phyloP scores from a whole-genome alignment of 2,797 vertebrate species.

The Melanotaenia maccullochi region DNA sequence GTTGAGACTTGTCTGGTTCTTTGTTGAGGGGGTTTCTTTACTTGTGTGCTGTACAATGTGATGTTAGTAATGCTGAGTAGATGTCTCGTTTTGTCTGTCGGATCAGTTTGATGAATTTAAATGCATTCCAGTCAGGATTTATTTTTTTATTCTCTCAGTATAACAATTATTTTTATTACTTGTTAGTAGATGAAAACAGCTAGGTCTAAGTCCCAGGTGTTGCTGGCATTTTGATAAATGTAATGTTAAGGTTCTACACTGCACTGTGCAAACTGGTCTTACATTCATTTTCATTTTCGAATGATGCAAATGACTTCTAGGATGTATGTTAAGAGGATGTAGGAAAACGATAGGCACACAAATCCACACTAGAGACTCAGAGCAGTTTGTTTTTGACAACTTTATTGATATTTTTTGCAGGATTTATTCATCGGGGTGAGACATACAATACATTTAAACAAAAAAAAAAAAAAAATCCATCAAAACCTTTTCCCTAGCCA shows the following conservation, averaged over 20 bases:
- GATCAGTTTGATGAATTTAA: too few species aligned
- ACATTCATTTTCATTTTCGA: too few species aligned
- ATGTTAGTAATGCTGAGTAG: not conserved
- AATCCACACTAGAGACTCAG: too few species aligned
- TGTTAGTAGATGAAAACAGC: not conserved
- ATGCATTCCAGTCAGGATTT: too few species aligned
- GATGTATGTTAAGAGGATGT: not conserved
- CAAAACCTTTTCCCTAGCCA: too few species aligned
- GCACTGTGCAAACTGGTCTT: too few species aligned
- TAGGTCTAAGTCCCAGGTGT: not conserved
- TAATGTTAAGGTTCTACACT: too few species aligned
- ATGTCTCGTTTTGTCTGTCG: not conserved
- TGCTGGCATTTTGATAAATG: too few species aligned
- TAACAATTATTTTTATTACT: not conserved
- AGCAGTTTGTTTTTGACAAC: not conserved
- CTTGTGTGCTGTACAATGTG: not conserved
- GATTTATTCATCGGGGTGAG: not conserved
- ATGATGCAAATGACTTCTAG: too few species aligned
- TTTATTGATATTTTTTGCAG: conserved; percentile 1
- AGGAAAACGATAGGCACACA: not conserved
- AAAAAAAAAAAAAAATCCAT: too few species aligned
- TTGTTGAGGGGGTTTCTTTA: not conserved
- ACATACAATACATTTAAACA: too few species aligned
- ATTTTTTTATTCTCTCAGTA: not conserved
- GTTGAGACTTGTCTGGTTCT: conserved; percentile 1